Percentiles rank a stretch among this genome's conserved stretches.
Conservation (phyloP, 2,888 invertebrate species). For the Nysson spinosus region DNA sequence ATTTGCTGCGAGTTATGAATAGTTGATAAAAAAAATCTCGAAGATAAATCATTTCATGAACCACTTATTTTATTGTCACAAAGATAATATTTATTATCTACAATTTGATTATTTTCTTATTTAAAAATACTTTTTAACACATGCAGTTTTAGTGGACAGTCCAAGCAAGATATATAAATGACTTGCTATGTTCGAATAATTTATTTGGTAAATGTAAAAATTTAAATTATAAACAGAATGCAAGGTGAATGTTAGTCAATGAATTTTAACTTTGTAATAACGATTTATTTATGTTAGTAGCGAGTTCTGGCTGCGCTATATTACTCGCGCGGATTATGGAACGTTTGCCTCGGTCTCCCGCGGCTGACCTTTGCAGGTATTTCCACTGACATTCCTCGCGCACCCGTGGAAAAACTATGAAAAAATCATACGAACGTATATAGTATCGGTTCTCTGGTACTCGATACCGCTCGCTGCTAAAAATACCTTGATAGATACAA, state of each 20-base stretch:
- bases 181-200: too few relatives aligned
- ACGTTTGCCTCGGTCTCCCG: conserved; percentile 20
- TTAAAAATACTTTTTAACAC: too few relatives aligned
- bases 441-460: conserved; percentile 14
- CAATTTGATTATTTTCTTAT: too few relatives aligned
- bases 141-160: too few relatives aligned
- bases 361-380: conserved; percentile 40
- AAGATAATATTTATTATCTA: too few relatives aligned
- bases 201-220: too few relatives aligned
- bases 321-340: conserved; percentile 12
- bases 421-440: conserved; percentile 43
- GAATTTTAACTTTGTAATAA: too few relatives aligned
- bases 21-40: neutral
- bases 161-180: too few relatives aligned
- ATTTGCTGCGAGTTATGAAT: neutral
- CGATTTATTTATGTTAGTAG: neutral
- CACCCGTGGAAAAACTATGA: conserved; percentile 35
- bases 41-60: conserved; percentile 22
- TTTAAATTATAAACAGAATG: too few relatives aligned
- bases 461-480: too few relatives aligned
- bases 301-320: conserved; percentile 7
- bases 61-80: conserved; percentile 1
- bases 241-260: too few relatives aligned
- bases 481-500: too few relatives aligned
- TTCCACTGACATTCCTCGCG: conserved; percentile 33